A percentile compares a stretch with the other conserved stretches of the same genome.
Conservation (phyloP, 2,888 invertebrate species). For the Hermodice carunculata region DNA sequence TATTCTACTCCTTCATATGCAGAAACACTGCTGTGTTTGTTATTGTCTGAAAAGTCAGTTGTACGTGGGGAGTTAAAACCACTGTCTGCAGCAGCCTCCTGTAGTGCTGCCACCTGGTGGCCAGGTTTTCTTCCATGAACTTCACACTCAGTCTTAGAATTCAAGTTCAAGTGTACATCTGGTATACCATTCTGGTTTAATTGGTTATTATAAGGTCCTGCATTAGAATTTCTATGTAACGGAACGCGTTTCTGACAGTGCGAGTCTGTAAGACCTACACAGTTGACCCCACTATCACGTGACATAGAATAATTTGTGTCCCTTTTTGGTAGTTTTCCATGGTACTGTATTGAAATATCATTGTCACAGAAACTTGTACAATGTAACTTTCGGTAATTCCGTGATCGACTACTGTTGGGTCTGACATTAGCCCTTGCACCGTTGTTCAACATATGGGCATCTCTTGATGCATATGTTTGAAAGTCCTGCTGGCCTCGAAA, state of each 20-base stretch:
- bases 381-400: slow-evolving; percentile 18
- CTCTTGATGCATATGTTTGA: too few relatives aligned
- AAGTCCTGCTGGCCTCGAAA: background rate
- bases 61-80: slow-evolving; percentile 17
- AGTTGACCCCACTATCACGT: slow-evolving; percentile 65
- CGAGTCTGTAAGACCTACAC: slow-evolving; percentile 48
- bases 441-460: too few relatives aligned
- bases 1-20: too few relatives aligned
- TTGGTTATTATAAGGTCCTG: background rate
- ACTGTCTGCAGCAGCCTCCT: background rate
- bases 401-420: background rate
- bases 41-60: background rate
- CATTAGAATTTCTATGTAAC: background rate
- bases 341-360: slow-evolving; percentile 48
- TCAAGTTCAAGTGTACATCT: too few relatives aligned
- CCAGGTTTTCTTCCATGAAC: too few relatives aligned
- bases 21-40: background rate
- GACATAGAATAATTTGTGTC: slow-evolving; percentile 51
- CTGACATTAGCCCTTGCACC: too few relatives aligned
- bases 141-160: too few relatives aligned
- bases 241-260: background rate
- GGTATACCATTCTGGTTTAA: too few relatives aligned
- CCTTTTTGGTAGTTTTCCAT: slow-evolving; percentile 56
- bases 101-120: background rate
- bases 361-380: slow-evolving; percentile 12